Evolutionary conservation across 2,888 invertebrate genomes (phyloP).

Genomic region (Bhutanitis thaidina): DNA sequence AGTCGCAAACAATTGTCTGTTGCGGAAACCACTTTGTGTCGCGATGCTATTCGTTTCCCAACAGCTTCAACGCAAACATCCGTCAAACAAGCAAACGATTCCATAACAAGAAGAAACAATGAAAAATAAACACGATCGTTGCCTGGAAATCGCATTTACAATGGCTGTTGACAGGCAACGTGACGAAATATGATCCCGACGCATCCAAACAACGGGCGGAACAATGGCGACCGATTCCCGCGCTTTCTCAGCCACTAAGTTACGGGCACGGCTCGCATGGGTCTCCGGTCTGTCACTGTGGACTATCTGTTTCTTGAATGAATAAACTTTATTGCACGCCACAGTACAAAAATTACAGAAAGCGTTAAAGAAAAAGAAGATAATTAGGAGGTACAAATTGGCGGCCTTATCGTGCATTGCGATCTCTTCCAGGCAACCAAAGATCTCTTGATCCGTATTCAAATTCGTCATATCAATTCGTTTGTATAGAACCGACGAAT

Average conservation of each 20-base stretch:
- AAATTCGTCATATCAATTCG: too few species aligned
- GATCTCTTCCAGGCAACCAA: too few species aligned
- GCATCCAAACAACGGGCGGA: conserved; percentile 16
- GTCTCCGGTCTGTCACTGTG: not conserved
- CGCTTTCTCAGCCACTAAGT: conserved; percentile 1
- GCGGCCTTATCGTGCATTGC: too few species aligned
- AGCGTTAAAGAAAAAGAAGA: too few species aligned
- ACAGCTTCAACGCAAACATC: conserved; percentile 8
- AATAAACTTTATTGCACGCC: too few species aligned
- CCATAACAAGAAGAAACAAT: conserved; percentile 33
- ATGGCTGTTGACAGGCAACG: conserved; percentile 40
- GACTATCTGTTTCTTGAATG: not conserved
- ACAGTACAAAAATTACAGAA: too few species aligned
- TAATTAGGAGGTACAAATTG: too few species aligned
- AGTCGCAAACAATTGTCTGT: not conserved
- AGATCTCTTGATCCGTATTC: too few species aligned
- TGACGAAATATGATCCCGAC: conserved; percentile 54
- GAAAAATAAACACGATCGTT: conserved; percentile 32
- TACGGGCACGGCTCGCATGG: not conserved
- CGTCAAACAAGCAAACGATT: conserved; percentile 19
- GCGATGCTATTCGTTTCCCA: not conserved
- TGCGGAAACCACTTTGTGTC: not conserved
- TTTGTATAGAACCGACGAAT: too few species aligned
- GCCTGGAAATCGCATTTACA: conserved; percentile 42
- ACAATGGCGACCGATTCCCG: conserved; percentile 9